A percentile compares a stretch with the other conserved stretches of the same genome.
Evolutionary conservation across 2,888 invertebrate genomes (phyloP).

Genomic region (Hermaeophaga mercurialis): DNA sequence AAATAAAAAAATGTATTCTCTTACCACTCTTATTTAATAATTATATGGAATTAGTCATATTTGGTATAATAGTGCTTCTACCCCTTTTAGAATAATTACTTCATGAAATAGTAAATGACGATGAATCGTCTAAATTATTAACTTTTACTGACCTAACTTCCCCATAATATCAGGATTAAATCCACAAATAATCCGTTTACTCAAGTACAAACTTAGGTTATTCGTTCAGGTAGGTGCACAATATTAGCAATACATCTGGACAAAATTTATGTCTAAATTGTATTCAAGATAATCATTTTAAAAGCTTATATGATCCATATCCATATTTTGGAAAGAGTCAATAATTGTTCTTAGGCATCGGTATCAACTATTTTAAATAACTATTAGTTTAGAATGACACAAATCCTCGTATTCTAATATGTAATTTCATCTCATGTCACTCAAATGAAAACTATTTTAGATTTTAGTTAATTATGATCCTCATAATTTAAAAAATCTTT

Average conservation of each 20-base stretch:
- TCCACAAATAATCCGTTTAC: slow-evolving; percentile 37
- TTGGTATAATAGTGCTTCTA: neutral
- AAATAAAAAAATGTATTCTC: too few relatives aligned
- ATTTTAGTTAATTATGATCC: too few relatives aligned
- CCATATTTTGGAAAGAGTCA: neutral
- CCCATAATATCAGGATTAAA: slow-evolving; percentile 40
- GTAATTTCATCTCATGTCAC: too few relatives aligned
- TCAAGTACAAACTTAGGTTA: slow-evolving; percentile 26
- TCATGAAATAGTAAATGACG: neutral
- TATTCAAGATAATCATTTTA: too few relatives aligned
- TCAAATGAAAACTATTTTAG: too few relatives aligned
- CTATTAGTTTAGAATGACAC: neutral
- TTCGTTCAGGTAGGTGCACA: neutral
- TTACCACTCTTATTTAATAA: neutral
- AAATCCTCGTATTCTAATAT: too few relatives aligned
- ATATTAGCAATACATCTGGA: neutral
- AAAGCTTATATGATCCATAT: neutral
- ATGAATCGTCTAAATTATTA: slow-evolving; percentile 21
- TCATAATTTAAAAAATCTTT: too few relatives aligned
- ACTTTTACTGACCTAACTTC: slow-evolving; percentile 20
- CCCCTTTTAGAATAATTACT: neutral
- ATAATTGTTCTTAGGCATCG: neutral
- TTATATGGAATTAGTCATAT: neutral
- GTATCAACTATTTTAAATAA: neutral
- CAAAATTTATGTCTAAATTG: neutral